Evolutionary conservation across 2,113 vertebrate species (phyloP).

Genomic region (Coptodon bakossiorum): DNA sequence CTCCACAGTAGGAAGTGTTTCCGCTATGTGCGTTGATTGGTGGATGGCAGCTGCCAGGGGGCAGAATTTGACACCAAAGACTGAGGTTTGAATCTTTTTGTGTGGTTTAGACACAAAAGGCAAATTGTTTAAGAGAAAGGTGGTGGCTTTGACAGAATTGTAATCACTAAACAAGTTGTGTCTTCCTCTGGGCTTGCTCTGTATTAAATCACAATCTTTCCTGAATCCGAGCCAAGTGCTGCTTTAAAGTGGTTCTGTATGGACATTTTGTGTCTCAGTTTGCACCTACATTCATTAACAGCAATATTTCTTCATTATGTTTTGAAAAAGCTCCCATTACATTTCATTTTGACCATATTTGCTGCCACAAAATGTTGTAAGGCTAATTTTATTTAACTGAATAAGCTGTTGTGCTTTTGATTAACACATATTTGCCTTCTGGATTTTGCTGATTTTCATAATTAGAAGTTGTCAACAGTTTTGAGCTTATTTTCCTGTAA

Average conservation of each 20-base stretch:
- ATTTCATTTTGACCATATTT: not conserved
- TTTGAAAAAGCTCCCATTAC: not conserved
- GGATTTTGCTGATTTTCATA: not conserved
- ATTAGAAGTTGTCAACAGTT: not conserved
- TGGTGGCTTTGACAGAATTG: not conserved
- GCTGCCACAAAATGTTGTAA: not conserved
- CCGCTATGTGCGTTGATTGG: not conserved
- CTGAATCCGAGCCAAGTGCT: not conserved
- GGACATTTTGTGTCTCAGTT: not conserved
- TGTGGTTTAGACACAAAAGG: not conserved
- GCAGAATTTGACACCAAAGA: not conserved
- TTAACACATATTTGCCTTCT: not conserved
- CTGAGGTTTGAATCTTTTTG: not conserved
- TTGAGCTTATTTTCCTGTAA: not conserved
- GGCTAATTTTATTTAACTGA: not conserved
- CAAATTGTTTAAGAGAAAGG: not conserved
- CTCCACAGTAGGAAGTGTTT: not conserved
- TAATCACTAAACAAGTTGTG: not conserved
- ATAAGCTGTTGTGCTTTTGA: not conserved
- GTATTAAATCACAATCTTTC: not conserved
- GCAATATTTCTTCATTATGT: not conserved
- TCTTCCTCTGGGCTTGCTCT: not conserved
- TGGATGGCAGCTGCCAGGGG: not conserved
- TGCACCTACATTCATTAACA: not conserved
- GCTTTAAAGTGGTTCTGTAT: not conserved